Base-by-base conservation (phyloP, 2,888 invertebrate species). In the Panzeria rudis region DNA sequence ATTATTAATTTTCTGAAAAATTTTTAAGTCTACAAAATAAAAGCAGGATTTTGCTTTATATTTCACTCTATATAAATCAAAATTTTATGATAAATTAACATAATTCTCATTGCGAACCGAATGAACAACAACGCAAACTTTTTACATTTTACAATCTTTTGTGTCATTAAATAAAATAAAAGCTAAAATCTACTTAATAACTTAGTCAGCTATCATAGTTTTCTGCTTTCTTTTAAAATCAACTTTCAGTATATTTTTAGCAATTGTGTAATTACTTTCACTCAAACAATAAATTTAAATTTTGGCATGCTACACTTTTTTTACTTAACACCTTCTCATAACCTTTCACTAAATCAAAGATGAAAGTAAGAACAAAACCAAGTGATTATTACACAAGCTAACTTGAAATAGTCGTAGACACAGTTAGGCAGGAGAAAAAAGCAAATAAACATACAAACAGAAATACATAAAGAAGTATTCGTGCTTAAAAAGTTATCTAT, bases 401-500 rank as follows among this genome's bases (percentile, higher is more conserved):
- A 47, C 23, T 35, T 47, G 4, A 23, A 17, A 38, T n/a, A 35
- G 3, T 54, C 44, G 29, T 15, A 52, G 4, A 23, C 3, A 56
- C 0, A 29, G 5, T 7, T 9, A 3, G 47, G n/a, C 0, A 54
- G 35, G 20, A 23, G 35, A 2, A 13, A 1, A 35, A 11, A n/a
- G 2, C 7, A 17, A 13, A 54, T 6, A 9, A 61, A 25, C 13
- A 69, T 20, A 35, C 2, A 38, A 11, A 17, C 15, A 6, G 3
- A 38, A 20, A 8, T 41, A 38, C 7, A 32, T 11, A 25, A 47
- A n/a, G 6, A 64, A 29, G 38, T 15, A 32, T 52, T 41, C 61
- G 41, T 64, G 32, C n/a, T 41, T 9, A 3, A 35, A 66, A 35
- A 23, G 17, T 62, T 52, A n/a, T 29, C 15, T 64, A 50, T 66